These are phyloP conservation scores for Alethe castanea DNA, from an alignment of 2,113 vertebrate genomes.

Conservation along the genomic window DNA sequence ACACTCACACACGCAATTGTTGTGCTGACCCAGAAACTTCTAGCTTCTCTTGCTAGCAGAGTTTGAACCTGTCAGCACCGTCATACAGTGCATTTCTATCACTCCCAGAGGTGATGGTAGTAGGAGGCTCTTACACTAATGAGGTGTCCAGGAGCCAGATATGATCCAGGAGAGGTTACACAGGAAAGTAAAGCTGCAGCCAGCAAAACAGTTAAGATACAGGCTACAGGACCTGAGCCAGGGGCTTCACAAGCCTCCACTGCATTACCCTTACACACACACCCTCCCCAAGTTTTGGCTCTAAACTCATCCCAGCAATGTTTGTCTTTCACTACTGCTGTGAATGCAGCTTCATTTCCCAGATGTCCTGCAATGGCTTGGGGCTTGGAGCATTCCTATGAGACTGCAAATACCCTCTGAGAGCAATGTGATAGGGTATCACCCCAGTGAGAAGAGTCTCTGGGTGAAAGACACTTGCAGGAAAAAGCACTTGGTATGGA, in stretches of 20 bases:
- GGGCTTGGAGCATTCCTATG: not conserved
- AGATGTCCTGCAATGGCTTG: not conserved
- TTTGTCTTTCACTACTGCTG: not conserved
- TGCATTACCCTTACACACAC: not conserved
- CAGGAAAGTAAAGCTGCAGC: not conserved
- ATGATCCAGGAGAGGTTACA: not conserved
- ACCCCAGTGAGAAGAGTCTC: not conserved
- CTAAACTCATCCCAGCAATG: not conserved
- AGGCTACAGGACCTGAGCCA: not conserved
- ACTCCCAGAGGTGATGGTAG: not conserved
- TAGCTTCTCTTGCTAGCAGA: not conserved
- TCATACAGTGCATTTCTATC: not conserved
- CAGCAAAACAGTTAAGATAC: not conserved
- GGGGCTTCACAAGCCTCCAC: not conserved
- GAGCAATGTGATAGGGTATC: not conserved
- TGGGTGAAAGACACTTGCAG: not conserved
- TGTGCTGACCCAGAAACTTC: not conserved
- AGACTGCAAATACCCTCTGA: not conserved
- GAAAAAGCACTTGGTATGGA: not conserved
- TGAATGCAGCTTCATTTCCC: not conserved
- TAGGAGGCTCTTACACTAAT: not conserved
- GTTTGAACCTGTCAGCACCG: not conserved
- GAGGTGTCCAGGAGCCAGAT: not conserved
- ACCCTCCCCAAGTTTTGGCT: not conserved
- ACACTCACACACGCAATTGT: rapidly evolving